Base-by-base conservation (phyloP, 2,113 vertebrate species). In the Urocitellus parryii region DNA sequence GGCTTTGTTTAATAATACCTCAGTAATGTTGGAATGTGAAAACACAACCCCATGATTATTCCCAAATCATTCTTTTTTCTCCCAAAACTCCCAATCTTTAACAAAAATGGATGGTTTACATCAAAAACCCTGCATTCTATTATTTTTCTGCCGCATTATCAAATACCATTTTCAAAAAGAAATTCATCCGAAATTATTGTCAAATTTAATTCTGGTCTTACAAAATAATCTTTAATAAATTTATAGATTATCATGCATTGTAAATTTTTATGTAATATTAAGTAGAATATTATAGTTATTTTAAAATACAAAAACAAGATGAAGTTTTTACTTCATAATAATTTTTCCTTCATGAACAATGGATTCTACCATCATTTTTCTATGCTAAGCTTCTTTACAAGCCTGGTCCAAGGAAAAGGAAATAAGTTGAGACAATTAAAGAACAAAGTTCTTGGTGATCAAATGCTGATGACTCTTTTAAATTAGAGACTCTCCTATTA, bases 131-230 rank as follows among this genome's bases (percentile, higher is more conserved):
- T 17, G 73, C 32, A 70, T 88, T 45, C 27, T 65, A 7, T 20
- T 80, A 92, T 93, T 91, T 94, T 65, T 88, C 42, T 87, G 24
- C 8, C 24, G 51, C 68, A 25, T 85, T 29, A 95, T 8, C 0
- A 88, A 56, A 42, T 84, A 85, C 0, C 2, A 65, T 29, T 95
- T 97, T 87, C 8, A 67, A 8, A 72, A 85, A 45, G 20, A 72
- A 94, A 93, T 58, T 4, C 67, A 48, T 93, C 95, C 95, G 68
- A 91, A 51, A 58, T 29, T 76, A 94, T 0, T 67, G 42, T 80
- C 82, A 39, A 68, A 58, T 79, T 85, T 56, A 95, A 42, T 96
- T 86, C 73, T 14, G 20, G 82, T 8, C 0, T 10, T 96, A 82
- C 22, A 14, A 42, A 96, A 2, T 39, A 95, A 7, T 27, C 3